Conservation (phyloP, 2,797 vertebrate genomes). For the Peromyscus melanophrys region DNA sequence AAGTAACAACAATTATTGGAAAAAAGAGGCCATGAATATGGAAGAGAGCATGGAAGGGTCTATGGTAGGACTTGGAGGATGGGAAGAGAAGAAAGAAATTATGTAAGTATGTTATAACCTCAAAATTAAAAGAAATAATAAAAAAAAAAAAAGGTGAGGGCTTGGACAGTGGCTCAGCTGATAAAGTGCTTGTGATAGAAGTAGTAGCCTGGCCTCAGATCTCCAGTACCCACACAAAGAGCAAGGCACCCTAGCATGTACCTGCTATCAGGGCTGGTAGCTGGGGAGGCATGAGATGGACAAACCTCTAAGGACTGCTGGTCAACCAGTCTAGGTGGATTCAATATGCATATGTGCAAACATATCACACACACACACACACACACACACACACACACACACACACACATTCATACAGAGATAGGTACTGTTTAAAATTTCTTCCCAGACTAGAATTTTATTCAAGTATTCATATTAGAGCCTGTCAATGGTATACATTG, state of each 20-base stretch:
- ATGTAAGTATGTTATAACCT: background rate
- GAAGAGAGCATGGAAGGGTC: background rate
- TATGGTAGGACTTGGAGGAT: background rate
- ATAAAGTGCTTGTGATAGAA: background rate
- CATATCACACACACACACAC: too few species aligned
- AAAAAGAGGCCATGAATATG: background rate
- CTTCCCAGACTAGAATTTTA: slow-evolving; percentile 9
- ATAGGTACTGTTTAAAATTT: background rate
- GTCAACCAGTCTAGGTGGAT: background rate
- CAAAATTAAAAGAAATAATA: background rate
- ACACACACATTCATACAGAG: background rate
- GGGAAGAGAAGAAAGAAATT: background rate
- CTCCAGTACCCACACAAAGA: background rate
- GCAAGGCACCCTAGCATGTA: too few species aligned
- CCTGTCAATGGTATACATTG: background rate
- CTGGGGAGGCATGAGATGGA: too few species aligned
- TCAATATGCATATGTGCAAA: background rate
- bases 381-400: background rate
- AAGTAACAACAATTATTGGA: background rate
- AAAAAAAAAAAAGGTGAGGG: too few species aligned
- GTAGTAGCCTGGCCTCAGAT: background rate
- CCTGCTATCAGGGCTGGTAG: background rate
- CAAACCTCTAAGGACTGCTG: too few species aligned
- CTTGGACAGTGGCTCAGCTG: background rate
- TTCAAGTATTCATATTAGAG: background rate